phyloP scores from a whole-genome alignment of 2,113 vertebrate genomes.

The Leucopsar rothschildi region DNA sequence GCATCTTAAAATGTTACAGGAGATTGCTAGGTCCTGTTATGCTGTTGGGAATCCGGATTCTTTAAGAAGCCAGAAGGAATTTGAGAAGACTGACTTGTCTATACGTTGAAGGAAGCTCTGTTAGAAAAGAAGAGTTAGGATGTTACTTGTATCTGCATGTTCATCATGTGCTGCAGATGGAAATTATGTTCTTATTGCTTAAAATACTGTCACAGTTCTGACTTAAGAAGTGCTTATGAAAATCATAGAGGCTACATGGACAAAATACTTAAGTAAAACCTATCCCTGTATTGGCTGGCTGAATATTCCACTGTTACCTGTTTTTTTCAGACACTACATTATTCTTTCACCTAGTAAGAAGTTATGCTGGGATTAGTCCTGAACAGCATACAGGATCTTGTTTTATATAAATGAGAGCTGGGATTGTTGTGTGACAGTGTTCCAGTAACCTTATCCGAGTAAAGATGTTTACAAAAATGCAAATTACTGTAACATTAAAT shows the following conservation, averaged over 20 bases:
- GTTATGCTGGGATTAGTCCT: neutral
- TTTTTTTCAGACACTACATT: neutral
- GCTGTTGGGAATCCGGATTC: neutral
- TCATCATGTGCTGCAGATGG: neutral
- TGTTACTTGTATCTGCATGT: neutral
- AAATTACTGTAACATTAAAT: neutral
- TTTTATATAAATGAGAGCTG: neutral
- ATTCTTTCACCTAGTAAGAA: neutral
- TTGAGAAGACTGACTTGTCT: neutral
- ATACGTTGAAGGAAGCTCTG: neutral
- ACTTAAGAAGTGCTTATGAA: neutral
- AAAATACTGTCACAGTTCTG: neutral
- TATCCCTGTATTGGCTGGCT: neutral
- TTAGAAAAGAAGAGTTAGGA: neutral
- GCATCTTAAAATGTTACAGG: neutral
- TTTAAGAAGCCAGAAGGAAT: neutral
- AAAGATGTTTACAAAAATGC: neutral
- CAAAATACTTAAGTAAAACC: neutral
- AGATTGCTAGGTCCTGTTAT: neutral
- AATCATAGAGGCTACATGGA: neutral
- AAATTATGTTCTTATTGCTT: neutral
- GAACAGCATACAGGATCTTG: neutral
- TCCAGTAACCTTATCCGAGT: neutral
- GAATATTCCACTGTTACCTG: neutral
- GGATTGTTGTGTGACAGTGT: neutral